Evolutionary conservation across 2,113 vertebrate genomes (phyloP).

Genomic region (Syngnathus floridae): DNA sequence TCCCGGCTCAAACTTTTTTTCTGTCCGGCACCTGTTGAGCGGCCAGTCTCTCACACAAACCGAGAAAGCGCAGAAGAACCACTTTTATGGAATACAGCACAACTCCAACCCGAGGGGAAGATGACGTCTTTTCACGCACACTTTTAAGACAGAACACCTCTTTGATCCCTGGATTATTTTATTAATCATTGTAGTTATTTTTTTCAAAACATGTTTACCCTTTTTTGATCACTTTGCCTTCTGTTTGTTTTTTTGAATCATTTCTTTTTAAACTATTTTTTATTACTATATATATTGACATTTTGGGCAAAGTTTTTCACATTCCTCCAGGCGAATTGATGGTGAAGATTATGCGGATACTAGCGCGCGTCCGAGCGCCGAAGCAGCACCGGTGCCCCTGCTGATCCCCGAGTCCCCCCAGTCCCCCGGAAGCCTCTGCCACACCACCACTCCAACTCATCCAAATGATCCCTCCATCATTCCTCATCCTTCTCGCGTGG

Average conservation of each 20-base stretch:
- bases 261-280: constrained; percentile 36
- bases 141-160: neutral
- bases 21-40: constrained; percentile 80
- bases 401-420: constrained; percentile 74
- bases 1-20: constrained; percentile 43
- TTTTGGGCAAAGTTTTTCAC: constrained; percentile 33
- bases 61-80: neutral
- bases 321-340: constrained; percentile 52
- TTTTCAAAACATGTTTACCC: neutral
- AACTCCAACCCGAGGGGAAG: neutral
- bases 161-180: neutral
- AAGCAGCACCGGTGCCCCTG: constrained; percentile 73
- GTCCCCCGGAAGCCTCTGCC: constrained; percentile 72
- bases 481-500: constrained; percentile 81
- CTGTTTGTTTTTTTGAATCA: neutral
- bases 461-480: constrained; percentile 93
- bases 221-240: neutral
- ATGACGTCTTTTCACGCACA: neutral
- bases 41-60: constrained; percentile 46
- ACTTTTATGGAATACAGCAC: neutral
- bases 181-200: too few species aligned
- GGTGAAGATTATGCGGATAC: constrained; percentile 90
- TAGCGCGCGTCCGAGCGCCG: constrained; percentile 72
- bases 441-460: constrained; percentile 66
- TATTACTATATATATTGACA: constrained; percentile 26